Base-by-base conservation (phyloP, 2,113 vertebrate genomes). In the Nicator chloris region DNA sequence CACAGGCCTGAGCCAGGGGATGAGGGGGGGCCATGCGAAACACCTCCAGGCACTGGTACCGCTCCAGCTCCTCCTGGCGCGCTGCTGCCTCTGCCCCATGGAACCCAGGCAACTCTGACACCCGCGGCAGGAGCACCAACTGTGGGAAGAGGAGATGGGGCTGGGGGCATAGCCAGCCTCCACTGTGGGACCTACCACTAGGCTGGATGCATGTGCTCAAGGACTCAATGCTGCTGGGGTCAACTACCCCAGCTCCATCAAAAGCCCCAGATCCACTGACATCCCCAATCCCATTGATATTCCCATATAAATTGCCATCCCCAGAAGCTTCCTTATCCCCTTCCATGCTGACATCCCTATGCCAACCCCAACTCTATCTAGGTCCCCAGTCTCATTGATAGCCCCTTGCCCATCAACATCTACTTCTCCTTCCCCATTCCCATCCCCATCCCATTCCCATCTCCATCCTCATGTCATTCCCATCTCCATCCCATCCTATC, bases 41-140 rank as follows among this genome's bases (percentile, higher is more conserved):
- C 26, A 98, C 98, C 66, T 98, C 98, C 95, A 98, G 80, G 91
- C 98, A 99, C 96, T 95, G 98, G 92, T 98, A 99, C 64, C 92
- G 97, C 50, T 97, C 94, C 97, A 99, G 98, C 65, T 99, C 98
- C 39, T 98, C 97, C 5, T 96, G 97, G 19, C 96, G 97, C 1
- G 66, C 95, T 31, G 79, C 93, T 0, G 96, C 96, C 7, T 98
- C 97, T 1, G 86, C 82, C 9, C 97, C 98, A 2, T 96, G 94
- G 82, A 99, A 98, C 63, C 98, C 98, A 1, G 98, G 98, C 75
- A 99, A 96, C 90, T 99, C 98, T 0, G 81, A 97, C 93, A 98
- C 98, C 73, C 89, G 96, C 0, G 98, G 98, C 90, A 99, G 97
- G 42, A 99, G 97, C 11, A 98, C 98, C 64, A 99, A 33, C 98